These are phyloP conservation scores for Mallateleia sp. DNA, from an alignment of 2,888 invertebrate genomes.

Conservation along the genomic window DNA sequence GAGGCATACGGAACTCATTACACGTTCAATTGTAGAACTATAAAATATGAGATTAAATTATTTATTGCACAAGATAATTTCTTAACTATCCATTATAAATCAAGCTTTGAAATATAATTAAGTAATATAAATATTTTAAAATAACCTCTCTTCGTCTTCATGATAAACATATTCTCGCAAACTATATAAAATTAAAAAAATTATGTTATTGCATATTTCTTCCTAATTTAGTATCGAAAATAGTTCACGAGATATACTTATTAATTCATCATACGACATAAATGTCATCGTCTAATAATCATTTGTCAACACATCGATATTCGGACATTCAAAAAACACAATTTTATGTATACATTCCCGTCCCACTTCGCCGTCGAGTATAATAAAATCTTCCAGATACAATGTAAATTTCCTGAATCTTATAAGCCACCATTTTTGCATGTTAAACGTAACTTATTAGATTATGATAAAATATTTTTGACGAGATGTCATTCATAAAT, in stretches of 20 bases:
- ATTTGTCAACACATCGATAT: constrained; percentile 35
- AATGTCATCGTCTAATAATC: constrained; percentile 3
- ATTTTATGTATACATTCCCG: constrained; percentile 18
- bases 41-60: too few relatives aligned
- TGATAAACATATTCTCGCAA: too few relatives aligned
- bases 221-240: too few relatives aligned
- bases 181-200: too few relatives aligned
- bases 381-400: constrained; percentile 38
- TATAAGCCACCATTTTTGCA: constrained; percentile 31
- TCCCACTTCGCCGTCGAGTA: not conserved
- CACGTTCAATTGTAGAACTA: too few relatives aligned
- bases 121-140: too few relatives aligned
- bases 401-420: constrained; percentile 49
- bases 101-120: too few relatives aligned
- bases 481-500: constrained; percentile 30
- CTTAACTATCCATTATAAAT: too few relatives aligned
- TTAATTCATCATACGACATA: not conserved
- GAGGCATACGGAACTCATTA: too few relatives aligned
- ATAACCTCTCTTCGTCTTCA: too few relatives aligned
- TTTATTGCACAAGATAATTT: too few relatives aligned
- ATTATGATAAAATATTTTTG: constrained; percentile 53
- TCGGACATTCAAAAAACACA: constrained; percentile 5
- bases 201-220: too few relatives aligned
- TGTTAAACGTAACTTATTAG: constrained; percentile 48
- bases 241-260: not conserved